Evolutionary conservation across 2,113 vertebrate species (phyloP), one percentile per base, ranked within the genome.

Genomic region (Lucifuga dentata): DNA sequence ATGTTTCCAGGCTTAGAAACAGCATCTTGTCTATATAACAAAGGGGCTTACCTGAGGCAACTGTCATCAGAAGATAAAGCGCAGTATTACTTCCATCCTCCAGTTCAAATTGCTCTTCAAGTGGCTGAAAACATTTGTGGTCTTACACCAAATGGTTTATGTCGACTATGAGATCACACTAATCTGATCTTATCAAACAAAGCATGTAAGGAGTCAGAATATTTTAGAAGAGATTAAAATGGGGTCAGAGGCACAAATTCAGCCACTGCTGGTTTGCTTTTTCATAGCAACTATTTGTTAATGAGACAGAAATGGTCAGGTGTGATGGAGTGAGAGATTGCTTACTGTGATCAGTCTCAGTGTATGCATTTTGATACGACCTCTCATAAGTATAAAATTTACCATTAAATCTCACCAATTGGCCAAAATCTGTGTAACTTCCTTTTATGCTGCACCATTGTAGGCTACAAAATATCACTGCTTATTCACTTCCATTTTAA

Each of bases 21-120:
- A 51, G 35, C 8, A 63, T 20, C 49, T 53, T 35, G 20, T 12
- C 50, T 33, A 13, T 36, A 11, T 55, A 49, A 66, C 63, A 41
- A 16, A 24, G 20, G 23, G 57, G 23, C n/a, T 73, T n/a, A 58
- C 49, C 56, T 19, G 43, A 67, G 67, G 68, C 46, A 39, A 8
- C 24, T 84, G 58, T 79, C 69, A 70, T 35, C 38, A 45, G 36
- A 56, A 81, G 51, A 79, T 44, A 20, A 80, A 65, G 58, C 32
- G 33, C 45, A 46, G 9, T 60, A 21, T 61, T 53, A 12, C 35
- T 77, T 49, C 43, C 39, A 53, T 74, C 44, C 21, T 60, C 48
- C 15, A 40, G 32, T 66, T 40, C 36, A 76, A 81, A 81, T 83
- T 68, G 6, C 40, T 71, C 13, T 39, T 8, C 13, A 45, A 21